Evolutionary conservation across 2,797 vertebrate species (phyloP).

Genomic region (Poeciliopsis infans): DNA sequence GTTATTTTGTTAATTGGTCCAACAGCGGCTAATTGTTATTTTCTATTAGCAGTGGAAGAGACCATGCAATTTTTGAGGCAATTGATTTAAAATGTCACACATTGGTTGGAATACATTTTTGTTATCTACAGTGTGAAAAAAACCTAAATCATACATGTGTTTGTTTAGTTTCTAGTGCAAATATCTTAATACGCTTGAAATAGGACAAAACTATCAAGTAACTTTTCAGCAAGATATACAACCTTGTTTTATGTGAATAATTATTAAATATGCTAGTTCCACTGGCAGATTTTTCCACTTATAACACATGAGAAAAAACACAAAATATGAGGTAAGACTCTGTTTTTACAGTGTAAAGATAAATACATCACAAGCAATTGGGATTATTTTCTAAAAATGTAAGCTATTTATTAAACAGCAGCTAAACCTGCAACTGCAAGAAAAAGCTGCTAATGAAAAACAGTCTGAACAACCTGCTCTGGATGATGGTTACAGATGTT

Average conservation of each 20-base stretch:
- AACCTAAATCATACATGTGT: no score
- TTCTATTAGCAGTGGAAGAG: conserved; percentile 35
- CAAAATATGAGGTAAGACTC: neutral
- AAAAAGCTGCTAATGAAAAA: neutral
- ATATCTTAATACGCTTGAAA: no score
- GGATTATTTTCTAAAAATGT: neutral
- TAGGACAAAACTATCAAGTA: no score
- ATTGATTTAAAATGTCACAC: conserved; percentile 8
- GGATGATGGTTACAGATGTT: neutral
- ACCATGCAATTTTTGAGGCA: neutral
- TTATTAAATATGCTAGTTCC: no score
- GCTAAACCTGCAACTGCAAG: neutral
- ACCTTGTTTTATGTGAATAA: no score
- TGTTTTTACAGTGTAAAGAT: no score
- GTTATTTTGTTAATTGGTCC: conserved; percentile 38
- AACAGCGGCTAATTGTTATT: conserved; percentile 35
- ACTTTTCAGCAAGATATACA: no score
- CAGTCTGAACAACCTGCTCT: neutral
- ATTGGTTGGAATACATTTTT: conserved; percentile 10
- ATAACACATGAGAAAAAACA: no score
- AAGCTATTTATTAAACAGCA: neutral
- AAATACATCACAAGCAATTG: neutral
- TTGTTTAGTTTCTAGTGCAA: no score
- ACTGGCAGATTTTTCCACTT: no score
- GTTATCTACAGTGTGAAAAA: neutral